Evolutionary conservation across 2,888 invertebrate genomes (phyloP), one percentile per base, ranked within the genome.

Genomic region (Cacoxenus indagator): DNA sequence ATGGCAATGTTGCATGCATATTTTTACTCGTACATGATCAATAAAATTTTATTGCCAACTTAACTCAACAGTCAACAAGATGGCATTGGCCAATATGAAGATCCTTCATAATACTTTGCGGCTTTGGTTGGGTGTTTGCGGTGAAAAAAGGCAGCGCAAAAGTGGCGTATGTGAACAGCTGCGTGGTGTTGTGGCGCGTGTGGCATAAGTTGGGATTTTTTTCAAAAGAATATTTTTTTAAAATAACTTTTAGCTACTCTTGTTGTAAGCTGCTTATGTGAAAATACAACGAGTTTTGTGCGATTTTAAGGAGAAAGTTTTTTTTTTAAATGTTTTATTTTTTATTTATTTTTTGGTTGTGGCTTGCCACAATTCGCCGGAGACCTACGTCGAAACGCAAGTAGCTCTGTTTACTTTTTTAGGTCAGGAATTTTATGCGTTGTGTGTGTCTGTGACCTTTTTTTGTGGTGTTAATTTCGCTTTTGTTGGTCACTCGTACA

Each of bases 291-390:
- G 11, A 22, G 11, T 11, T 37, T 14, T 65, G 46, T 29, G 62
- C n/a, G 26, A 51, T 59, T 71, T 71, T 66, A 22, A 69, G 76
- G 84, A 84, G 84, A 84, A 84, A 84, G 83, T 84, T 82, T 69
- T 65, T 65, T 45, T 51, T 57, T n/a, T n/a, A n/a, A n/a, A n/a
- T 57, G 59, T 26, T 29, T 46, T 45, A 24, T 43, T 43, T 27
- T 54, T 29, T 26, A 37, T 22, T 17, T 61, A 8, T 48, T 61
- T 54, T 59, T 65, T 62, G 59, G 61, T 61, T 55, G 55, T 48
- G 68, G 67, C 54, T 64, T 37, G 37, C 37, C 8, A 31, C 31
- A 31, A 37, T 14, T 68, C 67, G 55, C 64, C 64, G 59, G 59
- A 67, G 62, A 29, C 61, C 51, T 37, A n/a, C n/a, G n/a, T n/a